These are phyloP conservation scores for Cryptosula pallasiana DNA, from an alignment of 2,888 invertebrate species.

Conservation along the genomic window DNA sequence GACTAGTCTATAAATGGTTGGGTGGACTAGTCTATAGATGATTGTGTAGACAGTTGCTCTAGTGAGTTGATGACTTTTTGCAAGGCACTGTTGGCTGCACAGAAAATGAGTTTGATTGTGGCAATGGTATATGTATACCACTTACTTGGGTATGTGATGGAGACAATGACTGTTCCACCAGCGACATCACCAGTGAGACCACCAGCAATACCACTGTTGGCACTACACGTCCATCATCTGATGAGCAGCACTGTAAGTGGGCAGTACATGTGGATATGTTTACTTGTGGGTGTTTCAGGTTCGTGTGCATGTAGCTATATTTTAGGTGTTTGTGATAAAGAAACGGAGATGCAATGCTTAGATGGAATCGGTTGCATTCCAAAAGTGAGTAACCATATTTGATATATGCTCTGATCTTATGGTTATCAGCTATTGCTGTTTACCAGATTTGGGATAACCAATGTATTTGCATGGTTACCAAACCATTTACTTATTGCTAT, in stretches of 20 bases:
- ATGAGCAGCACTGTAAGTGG: slow-evolving; percentile 49
- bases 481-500: no score
- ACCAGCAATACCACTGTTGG: slow-evolving; percentile 60
- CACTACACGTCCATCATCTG: slow-evolving; percentile 48
- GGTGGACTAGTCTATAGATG: no score
- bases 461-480: no score
- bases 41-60: no score
- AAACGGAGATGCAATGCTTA: background rate
- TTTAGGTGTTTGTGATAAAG: background rate
- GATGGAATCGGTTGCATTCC: background rate
- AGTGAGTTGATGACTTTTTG: no score
- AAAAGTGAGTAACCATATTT: background rate
- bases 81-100: background rate
- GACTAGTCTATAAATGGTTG: no score
- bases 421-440: no score
- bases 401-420: no score
- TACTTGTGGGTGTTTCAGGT: background rate
- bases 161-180: slow-evolving; percentile 62
- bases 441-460: no score
- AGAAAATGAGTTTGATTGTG: slow-evolving; percentile 10
- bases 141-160: slow-evolving; percentile 31
- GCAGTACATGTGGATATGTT: background rate
- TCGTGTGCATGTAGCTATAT: background rate
- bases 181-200: no score
- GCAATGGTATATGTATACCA: background rate